phyloP scores from a whole-genome alignment of 2,888 invertebrate genomes.

The Phengaris alcon region DNA sequence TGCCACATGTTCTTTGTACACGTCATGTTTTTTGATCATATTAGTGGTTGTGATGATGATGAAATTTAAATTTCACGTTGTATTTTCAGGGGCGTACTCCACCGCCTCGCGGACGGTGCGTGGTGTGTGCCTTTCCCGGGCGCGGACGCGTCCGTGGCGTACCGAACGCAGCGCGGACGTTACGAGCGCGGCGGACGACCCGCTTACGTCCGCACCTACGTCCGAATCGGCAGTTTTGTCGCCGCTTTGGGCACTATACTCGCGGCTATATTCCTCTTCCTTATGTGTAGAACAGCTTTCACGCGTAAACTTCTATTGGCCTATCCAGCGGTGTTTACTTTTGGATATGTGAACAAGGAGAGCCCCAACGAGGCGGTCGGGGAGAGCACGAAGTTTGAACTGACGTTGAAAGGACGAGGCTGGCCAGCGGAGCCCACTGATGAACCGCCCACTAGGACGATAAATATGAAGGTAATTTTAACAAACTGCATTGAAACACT shows the following conservation, averaged over 20 bases:
- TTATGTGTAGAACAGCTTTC: slow-evolving; percentile 45
- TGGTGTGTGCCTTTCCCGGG: slow-evolving; percentile 91
- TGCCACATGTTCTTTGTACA: no score
- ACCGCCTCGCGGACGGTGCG: slow-evolving; percentile 57
- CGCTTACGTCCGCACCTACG: slow-evolving; percentile 87
- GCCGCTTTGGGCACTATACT: slow-evolving; percentile 75
- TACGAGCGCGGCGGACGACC: slow-evolving; percentile 84
- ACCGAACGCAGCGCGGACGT: slow-evolving; percentile 88
- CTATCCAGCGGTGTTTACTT: slow-evolving; percentile 80
- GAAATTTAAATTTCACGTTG: neutral
- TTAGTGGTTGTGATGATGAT: no score
- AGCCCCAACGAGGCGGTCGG: slow-evolving; percentile 82
- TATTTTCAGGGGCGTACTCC: slow-evolving; percentile 69
- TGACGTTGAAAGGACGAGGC: slow-evolving; percentile 87
- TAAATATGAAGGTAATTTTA: slow-evolving; percentile 80
- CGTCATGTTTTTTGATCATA: no score
- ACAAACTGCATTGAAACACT: neutral
- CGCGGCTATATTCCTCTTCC: slow-evolving; percentile 70
- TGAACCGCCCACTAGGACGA: slow-evolving; percentile 79
- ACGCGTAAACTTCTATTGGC: slow-evolving; percentile 50
- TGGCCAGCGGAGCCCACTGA: slow-evolving; percentile 81
- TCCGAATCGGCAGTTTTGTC: slow-evolving; percentile 66
- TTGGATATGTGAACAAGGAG: slow-evolving; percentile 83
- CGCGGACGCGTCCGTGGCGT: slow-evolving; percentile 89
- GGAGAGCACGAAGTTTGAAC: slow-evolving; percentile 80